A percentile compares a stretch with the other conserved stretches of the same genome.
These are phyloP conservation scores for Ormyrus pomaceus DNA, from an alignment of 2,888 invertebrate genomes.

Conservation along the genomic window DNA sequence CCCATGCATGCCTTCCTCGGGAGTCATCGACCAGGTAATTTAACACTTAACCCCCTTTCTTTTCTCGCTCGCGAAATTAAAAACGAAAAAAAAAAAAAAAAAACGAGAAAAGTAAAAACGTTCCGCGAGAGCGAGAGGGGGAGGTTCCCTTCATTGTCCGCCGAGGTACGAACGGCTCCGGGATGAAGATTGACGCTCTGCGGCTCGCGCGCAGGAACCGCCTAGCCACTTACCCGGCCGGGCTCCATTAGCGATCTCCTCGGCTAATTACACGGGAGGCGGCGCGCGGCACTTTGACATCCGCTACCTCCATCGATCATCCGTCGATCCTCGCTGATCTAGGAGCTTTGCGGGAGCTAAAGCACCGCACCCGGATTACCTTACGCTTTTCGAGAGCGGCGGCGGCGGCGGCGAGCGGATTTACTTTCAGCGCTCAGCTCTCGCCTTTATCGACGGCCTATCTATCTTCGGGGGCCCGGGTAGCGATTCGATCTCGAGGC, in stretches of 20 bases:
- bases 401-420: too few species aligned
- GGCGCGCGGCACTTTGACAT: constrained; percentile 66
- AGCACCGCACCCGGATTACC: constrained; percentile 30
- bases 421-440: not conserved
- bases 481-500: not conserved
- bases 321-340: constrained; percentile 58
- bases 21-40: constrained; percentile 1
- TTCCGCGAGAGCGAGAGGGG: not conserved
- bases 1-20: not conserved
- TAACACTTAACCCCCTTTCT: not conserved
- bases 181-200: constrained; percentile 51
- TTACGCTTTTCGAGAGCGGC: constrained; percentile 46
- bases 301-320: constrained; percentile 68
- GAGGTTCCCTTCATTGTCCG: too few species aligned
- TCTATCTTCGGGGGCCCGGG: not conserved
- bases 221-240: constrained; percentile 30
- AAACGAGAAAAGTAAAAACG: too few species aligned
- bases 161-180: constrained; percentile 39
- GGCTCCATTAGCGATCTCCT: constrained; percentile 55
- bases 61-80: constrained; percentile 16
- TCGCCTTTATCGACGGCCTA: constrained; percentile 23
- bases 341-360: constrained; percentile 12
- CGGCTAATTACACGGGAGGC: constrained; percentile 53
- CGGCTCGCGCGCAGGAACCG: constrained; percentile 4
- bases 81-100: not conserved